These are phyloP conservation scores for Drosophila quinaria DNA, from an alignment of 2,888 invertebrate genomes.

Conservation along the genomic window DNA sequence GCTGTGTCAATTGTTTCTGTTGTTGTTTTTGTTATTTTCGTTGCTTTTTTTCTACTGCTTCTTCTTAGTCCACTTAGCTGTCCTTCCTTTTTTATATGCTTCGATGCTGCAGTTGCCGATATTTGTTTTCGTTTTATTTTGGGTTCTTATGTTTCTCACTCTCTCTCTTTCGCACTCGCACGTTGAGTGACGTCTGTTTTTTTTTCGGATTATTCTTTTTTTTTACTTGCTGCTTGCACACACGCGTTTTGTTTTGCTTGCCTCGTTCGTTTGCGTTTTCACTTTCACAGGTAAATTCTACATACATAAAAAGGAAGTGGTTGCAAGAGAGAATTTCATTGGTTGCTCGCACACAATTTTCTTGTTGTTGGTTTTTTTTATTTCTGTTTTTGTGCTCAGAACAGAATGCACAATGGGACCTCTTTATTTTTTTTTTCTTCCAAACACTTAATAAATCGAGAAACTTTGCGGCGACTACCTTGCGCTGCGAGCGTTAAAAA, in stretches of 20 bases:
- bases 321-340: conserved; percentile 38
- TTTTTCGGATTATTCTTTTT: conserved; percentile 14
- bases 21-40: conserved; percentile 38
- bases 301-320: conserved; percentile 43
- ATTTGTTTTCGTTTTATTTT: conserved; percentile 52
- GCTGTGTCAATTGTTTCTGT: conserved; percentile 39
- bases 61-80: conserved; percentile 41
- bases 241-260: conserved; percentile 78
- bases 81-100: conserved; percentile 40
- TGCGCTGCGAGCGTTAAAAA: conserved; percentile 65
- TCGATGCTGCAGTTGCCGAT: conserved; percentile 57
- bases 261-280: conserved; percentile 78
- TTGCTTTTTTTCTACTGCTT: conserved; percentile 40
- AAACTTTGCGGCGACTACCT: conserved; percentile 59
- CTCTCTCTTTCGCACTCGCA: conserved; percentile 16
- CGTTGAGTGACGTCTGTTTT: conserved; percentile 30
- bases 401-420: conserved; percentile 32
- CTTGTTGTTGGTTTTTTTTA: conserved; percentile 13
- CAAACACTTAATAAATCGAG: conserved; percentile 26
- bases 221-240: conserved; percentile 54
- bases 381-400: conserved; percentile 22
- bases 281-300: conserved; percentile 80
- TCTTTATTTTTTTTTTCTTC: conserved; percentile 14
- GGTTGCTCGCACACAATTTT: conserved; percentile 26
- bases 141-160: conserved; percentile 45